Percentiles rank a stretch among this genome's conserved stretches.
Evolutionary conservation across 2,797 vertebrate species (phyloP).

Genomic region (Falco biarmicus): DNA sequence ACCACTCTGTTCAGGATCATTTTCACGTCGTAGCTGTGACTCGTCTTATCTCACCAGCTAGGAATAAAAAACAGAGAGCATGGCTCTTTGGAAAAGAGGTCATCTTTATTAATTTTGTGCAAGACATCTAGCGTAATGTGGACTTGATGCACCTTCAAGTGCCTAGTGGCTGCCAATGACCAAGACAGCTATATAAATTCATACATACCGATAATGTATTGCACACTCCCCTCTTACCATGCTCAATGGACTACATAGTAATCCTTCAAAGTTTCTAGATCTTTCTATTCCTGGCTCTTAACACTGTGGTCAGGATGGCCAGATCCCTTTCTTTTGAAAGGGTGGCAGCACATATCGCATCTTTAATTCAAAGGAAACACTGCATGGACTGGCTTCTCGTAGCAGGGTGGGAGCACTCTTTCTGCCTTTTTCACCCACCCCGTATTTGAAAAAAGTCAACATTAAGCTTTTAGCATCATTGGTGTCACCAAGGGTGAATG

Average conservation of each 20-base stretch:
- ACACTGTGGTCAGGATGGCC: background rate
- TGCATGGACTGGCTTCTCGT: accelerated
- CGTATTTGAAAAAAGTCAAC: background rate
- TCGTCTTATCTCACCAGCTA: background rate
- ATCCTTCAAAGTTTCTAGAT: background rate
- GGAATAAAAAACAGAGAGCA: background rate
- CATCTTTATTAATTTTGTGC: background rate
- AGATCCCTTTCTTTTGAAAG: background rate
- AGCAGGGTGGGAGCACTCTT: background rate
- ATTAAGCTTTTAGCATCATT: background rate
- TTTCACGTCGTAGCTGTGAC: background rate
- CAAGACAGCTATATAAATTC: background rate
- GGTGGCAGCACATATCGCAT: background rate
- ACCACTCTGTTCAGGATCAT: background rate
- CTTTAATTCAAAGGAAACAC: background rate
- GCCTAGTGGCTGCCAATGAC: background rate
- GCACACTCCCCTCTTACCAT: background rate
- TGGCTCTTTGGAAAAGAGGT: background rate
- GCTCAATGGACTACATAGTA: background rate
- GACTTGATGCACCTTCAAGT: background rate
- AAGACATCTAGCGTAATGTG: background rate
- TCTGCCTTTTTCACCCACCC: background rate
- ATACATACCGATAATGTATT: background rate
- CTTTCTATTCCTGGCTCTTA: background rate
- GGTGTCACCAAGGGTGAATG: background rate